Conservation (phyloP, 2,888 invertebrate genomes). For the Drosophila rellima region DNA sequence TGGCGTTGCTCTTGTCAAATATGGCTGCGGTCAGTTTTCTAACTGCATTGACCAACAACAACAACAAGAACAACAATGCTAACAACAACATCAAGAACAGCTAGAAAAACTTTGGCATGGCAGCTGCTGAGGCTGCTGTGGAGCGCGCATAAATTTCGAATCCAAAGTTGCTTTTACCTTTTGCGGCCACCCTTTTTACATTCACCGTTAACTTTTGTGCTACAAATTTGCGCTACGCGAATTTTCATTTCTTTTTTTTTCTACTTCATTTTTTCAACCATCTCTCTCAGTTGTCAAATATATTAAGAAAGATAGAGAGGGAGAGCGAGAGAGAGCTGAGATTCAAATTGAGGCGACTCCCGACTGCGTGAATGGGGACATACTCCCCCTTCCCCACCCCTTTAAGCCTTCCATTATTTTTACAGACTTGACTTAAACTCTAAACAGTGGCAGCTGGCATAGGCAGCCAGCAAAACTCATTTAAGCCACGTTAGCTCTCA, state of each 20-base stretch:
- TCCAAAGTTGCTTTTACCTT: slow-evolving; percentile 76
- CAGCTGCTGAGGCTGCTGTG: slow-evolving; percentile 21
- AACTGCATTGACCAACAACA: slow-evolving; percentile 47
- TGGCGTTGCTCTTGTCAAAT: slow-evolving; percentile 68
- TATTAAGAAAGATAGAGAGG: slow-evolving; percentile 3
- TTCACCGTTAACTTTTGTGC: slow-evolving; percentile 71
- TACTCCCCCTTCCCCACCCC: background rate
- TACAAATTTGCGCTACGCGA: slow-evolving; percentile 58
- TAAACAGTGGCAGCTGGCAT: slow-evolving; percentile 24
- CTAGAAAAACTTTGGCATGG: slow-evolving; percentile 49
- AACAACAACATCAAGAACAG: slow-evolving; percentile 21
- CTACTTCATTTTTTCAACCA: background rate
- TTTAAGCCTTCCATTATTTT: background rate
- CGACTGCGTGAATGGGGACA: slow-evolving; percentile 52
- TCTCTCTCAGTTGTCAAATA: slow-evolving; percentile 20
- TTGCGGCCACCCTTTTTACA: slow-evolving; percentile 73
- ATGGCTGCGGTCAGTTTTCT: slow-evolving; percentile 77
- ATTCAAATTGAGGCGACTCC: slow-evolving; percentile 58
- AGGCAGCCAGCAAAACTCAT: slow-evolving; percentile 47
- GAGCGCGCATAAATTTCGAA: slow-evolving; percentile 68
- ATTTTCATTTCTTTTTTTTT: slow-evolving; percentile 39
- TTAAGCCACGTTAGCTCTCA: slow-evolving; percentile 28
- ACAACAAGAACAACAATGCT: slow-evolving; percentile 6
- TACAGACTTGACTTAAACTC: slow-evolving; percentile 21
- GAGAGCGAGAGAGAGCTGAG: slow-evolving; percentile 23